Evolutionary conservation across 2,797 vertebrate genomes (phyloP).

Genomic region (Urosaurus nigricauda): DNA sequence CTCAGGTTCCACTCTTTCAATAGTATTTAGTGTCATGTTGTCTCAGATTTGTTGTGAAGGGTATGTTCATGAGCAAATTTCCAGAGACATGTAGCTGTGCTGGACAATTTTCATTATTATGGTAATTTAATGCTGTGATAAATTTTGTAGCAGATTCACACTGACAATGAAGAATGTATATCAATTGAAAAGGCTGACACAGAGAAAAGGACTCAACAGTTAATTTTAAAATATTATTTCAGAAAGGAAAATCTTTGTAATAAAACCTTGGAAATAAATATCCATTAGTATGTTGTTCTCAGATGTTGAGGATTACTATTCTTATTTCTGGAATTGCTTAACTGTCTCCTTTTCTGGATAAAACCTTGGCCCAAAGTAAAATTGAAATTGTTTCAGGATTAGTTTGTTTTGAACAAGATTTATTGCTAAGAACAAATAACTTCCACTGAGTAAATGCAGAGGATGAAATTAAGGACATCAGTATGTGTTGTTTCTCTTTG

Average conservation of each 20-base stretch:
- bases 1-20: not conserved
- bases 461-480: not conserved
- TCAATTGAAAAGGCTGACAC: not conserved
- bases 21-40: not conserved
- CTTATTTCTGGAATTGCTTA: slow-evolving; percentile 7
- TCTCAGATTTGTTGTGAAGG: not conserved
- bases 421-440: slow-evolving; percentile 48
- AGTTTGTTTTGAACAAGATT: slow-evolving; percentile 6
- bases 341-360: not conserved
- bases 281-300: not conserved
- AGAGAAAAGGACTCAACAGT: slow-evolving; percentile 22
- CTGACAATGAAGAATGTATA: slow-evolving; percentile 37
- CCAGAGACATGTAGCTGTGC: slow-evolving; percentile 40
- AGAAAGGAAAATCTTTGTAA: slow-evolving; percentile 1
- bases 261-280: not conserved
- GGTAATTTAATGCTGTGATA: not conserved
- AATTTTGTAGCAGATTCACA: slow-evolving; percentile 48
- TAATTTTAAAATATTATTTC: slow-evolving; percentile 33
- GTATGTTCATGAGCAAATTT: not conserved
- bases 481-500: not conserved
- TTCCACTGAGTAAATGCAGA: slow-evolving; percentile 34
- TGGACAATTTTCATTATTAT: slow-evolving; percentile 31
- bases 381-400: not conserved
- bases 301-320: not conserved
- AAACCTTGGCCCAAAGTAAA: slow-evolving; percentile 1